Evolutionary conservation across 2,113 vertebrate genomes (phyloP), one percentile per base, ranked within the genome.

Genomic region (Lepus timidus): DNA sequence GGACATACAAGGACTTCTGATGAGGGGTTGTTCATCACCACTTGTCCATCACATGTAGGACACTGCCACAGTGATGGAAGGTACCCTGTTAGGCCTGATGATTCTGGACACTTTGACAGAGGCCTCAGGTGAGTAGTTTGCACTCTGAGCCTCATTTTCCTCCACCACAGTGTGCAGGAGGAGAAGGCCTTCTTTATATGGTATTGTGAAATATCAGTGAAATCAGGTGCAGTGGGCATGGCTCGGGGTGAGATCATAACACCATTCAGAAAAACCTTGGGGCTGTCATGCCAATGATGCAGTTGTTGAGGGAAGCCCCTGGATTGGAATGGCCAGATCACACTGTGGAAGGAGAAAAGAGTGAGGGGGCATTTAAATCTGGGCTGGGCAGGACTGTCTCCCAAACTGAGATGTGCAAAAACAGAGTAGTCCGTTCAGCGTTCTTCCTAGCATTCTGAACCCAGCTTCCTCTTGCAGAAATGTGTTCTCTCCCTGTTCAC

Each of bases 161-260:
- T 71, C 23, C 64, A 91, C 49, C 89, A 33, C 62, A n/a, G 52
- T 82, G 85, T n/a, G n/a, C n/a, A n/a, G n/a, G n/a, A n/a, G n/a
- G n/a, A n/a, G n/a, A n/a, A n/a, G n/a, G n/a, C n/a, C n/a, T n/a
- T n/a, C n/a, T n/a, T n/a, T n/a, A n/a, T n/a, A n/a, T n/a, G n/a
- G n/a, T n/a, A n/a, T n/a, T n/a, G n/a, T 67, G 64, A 39, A 51
- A 11, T 27, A 27, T 52, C 19, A 49, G 12, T 3, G 13, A 58
- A 78, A 44, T 31, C 55, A 78, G 36, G 1, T 31, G 2, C 1
- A 2, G 1, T 39, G 67, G 68, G 6, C 29, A 64, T 25, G 29
- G 44, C 29, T 80, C 44, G 7, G 44, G 44, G 44, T 44, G 44
- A 7, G 44, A 44, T 44, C 29, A 2, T 49, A 52, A 39, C 14